A percentile compares a stretch with the other conserved stretches of the same genome.
Conservation (phyloP, 2,797 vertebrate species). For the Danio choprae region DNA sequence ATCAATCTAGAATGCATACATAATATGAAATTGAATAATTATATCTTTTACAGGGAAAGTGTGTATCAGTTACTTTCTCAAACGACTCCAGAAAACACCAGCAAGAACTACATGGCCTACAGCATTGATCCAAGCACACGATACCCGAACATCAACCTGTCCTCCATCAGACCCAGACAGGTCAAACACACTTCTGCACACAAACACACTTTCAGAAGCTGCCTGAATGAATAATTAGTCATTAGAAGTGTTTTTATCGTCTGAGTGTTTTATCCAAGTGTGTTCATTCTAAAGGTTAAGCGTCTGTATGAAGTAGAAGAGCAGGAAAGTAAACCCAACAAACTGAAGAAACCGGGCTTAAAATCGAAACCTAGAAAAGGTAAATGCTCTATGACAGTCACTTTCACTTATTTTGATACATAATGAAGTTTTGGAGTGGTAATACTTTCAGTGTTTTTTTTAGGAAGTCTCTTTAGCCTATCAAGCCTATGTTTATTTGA, state of each 20-base stretch:
- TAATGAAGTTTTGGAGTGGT: too few relatives aligned
- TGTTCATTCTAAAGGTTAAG: slow-evolving; percentile 75
- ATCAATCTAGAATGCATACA: neutral
- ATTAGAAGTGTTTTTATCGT: neutral
- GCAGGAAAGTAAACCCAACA: slow-evolving; percentile 48
- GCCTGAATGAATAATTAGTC: neutral
- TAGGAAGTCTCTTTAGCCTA: too few relatives aligned
- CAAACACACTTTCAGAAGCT: neutral
- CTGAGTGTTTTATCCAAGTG: neutral
- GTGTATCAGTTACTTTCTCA: slow-evolving; percentile 92
- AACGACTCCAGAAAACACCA: slow-evolving; percentile 92
- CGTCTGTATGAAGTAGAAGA: slow-evolving; percentile 75
- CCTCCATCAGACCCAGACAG: slow-evolving; percentile 84
- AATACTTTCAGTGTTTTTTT: too few relatives aligned
- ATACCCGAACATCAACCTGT: slow-evolving; percentile 87
- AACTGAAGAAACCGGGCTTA: slow-evolving; percentile 61
- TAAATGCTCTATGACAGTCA: slow-evolving; percentile 50
- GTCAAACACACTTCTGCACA: slow-evolving; percentile 69
- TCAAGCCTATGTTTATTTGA: too few relatives aligned
- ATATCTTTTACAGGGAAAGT: slow-evolving; percentile 82
- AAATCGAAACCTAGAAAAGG: slow-evolving; percentile 65
- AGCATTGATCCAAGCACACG: slow-evolving; percentile 89
- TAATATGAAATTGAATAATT: too few relatives aligned
- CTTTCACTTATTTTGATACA: neutral
- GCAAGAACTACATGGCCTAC: slow-evolving; percentile 84